These are phyloP conservation scores for Steromphala cineraria DNA, from an alignment of 2,888 invertebrate genomes.

Conservation along the genomic window DNA sequence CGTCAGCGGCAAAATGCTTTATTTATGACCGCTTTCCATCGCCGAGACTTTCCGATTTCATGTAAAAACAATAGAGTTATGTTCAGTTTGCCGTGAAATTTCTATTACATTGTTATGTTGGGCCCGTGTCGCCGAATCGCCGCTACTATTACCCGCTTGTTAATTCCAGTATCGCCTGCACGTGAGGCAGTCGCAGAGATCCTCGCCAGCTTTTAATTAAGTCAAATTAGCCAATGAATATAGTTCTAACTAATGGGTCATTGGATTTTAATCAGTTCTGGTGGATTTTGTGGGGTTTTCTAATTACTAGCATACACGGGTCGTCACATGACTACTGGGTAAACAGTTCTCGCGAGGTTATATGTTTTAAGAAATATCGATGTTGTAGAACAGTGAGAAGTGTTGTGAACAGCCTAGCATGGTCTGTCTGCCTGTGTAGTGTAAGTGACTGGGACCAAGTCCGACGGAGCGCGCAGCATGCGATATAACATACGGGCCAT, in stretches of 20 bases:
- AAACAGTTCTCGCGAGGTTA: neutral
- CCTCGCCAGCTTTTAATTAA: slow-evolving; percentile 21
- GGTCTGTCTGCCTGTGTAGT: neutral
- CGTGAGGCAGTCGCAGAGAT: neutral
- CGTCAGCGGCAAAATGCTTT: slow-evolving; percentile 20
- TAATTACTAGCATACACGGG: slow-evolving; percentile 2
- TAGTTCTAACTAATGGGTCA: neutral
- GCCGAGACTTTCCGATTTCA: slow-evolving; percentile 13
- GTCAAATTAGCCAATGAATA: slow-evolving; percentile 22
- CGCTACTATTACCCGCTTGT: slow-evolving; percentile 18
- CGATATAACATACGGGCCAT: neutral
- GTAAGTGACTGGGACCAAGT: neutral
- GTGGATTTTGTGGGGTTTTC: slow-evolving; percentile 4
- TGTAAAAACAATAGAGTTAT: slow-evolving; percentile 21
- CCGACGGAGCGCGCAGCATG: neutral
- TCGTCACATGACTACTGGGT: neutral
- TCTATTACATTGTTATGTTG: slow-evolving; percentile 17
- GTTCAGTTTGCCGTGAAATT: slow-evolving; percentile 21
- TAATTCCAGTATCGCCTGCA: slow-evolving; percentile 22
- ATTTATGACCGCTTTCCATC: slow-evolving; percentile 19
- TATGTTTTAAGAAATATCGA: neutral
- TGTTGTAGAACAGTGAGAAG: neutral
- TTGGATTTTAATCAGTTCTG: slow-evolving; percentile 20
- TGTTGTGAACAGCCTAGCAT: neutral
- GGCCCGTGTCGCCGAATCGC: slow-evolving; percentile 2